Percentiles rank a stretch among this genome's conserved stretches.
phyloP scores from a whole-genome alignment of 2,888 invertebrate genomes.

The Sesamia inferens region DNA sequence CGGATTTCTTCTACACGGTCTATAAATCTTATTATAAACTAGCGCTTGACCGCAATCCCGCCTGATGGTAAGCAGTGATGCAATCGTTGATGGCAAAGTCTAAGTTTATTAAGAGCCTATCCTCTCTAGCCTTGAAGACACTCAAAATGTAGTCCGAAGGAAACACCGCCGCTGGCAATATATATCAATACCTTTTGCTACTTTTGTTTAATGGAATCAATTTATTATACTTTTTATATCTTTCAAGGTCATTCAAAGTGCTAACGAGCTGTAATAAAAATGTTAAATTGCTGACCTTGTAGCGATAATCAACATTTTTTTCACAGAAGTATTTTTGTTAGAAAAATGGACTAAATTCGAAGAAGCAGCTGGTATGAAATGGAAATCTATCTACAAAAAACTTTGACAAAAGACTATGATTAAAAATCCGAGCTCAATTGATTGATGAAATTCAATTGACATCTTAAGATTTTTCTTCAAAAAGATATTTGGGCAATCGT shows the following conservation, averaged over 20 bases:
- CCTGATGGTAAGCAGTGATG: no score
- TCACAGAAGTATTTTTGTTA: constrained; percentile 27
- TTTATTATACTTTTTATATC: constrained; percentile 28
- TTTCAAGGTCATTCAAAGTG: constrained; percentile 16
- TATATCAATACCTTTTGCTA: background rate
- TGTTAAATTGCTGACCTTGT: constrained; percentile 45
- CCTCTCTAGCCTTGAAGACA: no score
- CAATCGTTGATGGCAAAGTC: no score
- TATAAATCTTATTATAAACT: no score
- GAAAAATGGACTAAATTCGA: constrained; percentile 46
- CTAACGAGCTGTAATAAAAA: constrained; percentile 33
- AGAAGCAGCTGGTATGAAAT: constrained; percentile 53
- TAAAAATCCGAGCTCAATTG: constrained; percentile 61
- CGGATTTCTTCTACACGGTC: background rate
- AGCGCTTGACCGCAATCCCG: no score
- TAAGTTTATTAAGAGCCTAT: no score
- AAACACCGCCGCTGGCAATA: no score
- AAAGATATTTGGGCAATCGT: constrained; percentile 52
- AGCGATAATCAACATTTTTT: constrained; percentile 45
- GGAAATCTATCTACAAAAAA: constrained; percentile 55
- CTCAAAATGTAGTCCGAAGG: no score
- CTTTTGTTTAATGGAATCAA: background rate
- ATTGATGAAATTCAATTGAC: constrained; percentile 65
- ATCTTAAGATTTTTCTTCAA: constrained; percentile 48
- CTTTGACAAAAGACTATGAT: constrained; percentile 63